Evolutionary conservation across 2,888 invertebrate species (phyloP), one percentile per base, ranked within the genome.

Genomic region (Tachina fera): DNA sequence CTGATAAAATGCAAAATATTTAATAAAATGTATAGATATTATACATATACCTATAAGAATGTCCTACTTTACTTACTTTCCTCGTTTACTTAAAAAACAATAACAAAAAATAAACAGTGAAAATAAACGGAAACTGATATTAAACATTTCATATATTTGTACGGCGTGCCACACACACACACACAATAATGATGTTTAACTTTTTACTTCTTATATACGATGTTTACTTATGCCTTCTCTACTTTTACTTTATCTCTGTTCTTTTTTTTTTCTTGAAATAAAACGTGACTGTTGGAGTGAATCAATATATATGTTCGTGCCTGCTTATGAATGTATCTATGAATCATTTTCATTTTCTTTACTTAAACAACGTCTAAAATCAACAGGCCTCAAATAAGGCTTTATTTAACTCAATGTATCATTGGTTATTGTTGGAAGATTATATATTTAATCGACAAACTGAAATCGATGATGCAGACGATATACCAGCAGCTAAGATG

Each of bases 341-440:
- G 71, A 22, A 51, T 75, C 67, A 22, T 74, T 78, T 72, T 56
- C 68, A 60, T 76, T 56, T 49, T 67, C 49, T 61, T 82, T 68
- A 83, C 41, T 79, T 75, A 60, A 78, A 65, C 75, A 19, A 39
- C 16, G 79, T 83, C 83, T 31, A 61, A 61, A 61, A 87, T 85
- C 85, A 84, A 87, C 87, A 92, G 93, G 92, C 92, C 89, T 93
- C 93, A 87, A 88, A 90, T 88, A 91, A 91, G 90, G 91, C 90
- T 89, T 90, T 92, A 88, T 92, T 92, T 89, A 92, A 91, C 89
- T 90, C 91, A 88, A 91, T 92, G 89, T 92, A 92, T 91, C 93
- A 93, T 89, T 93, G 92, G 93, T 90, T 93, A 89, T 89, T 93
- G 91, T 91, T 93, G 89, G 92, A 92, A 90, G 92, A 92, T 91